phyloP scores from a whole-genome alignment of 2,113 vertebrate species.

The Zosterops hypoxanthus region DNA sequence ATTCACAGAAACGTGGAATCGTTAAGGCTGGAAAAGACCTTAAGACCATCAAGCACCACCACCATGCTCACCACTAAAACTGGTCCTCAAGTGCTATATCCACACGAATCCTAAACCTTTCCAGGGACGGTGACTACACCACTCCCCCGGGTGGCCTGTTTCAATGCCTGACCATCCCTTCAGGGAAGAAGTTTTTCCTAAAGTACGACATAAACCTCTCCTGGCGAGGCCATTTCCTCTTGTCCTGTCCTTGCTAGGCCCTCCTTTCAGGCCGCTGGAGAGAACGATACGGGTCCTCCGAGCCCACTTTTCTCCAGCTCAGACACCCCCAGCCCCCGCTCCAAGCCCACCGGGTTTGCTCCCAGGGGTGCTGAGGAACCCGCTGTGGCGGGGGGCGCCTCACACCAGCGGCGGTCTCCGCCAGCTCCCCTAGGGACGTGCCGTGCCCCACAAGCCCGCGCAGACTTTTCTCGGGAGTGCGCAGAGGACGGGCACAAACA shows the following conservation, averaged over 20 bases:
- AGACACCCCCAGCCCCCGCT: neutral
- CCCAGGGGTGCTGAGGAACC: neutral
- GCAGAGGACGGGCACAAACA: fast-evolving
- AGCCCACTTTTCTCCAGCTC: neutral
- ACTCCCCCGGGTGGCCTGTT: too few relatives aligned
- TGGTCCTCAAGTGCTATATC: neutral
- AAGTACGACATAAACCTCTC: too few relatives aligned
- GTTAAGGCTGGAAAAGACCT: neutral
- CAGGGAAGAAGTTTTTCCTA: neutral
- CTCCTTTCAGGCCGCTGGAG: neutral
- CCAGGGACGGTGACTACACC: neutral
- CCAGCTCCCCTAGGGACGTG: neutral
- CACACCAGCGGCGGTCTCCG: fast-evolving
- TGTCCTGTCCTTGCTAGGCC: fast-evolving
- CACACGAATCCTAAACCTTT: fast-evolving
- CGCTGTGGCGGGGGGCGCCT: fast-evolving
- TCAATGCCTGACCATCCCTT: neutral
- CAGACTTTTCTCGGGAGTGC: neutral
- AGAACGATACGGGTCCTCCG: fast-evolving
- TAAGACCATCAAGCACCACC: neutral
- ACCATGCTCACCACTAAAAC: neutral
- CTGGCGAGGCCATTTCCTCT: neutral
- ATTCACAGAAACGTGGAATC: neutral
- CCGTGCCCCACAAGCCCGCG: fast-evolving
- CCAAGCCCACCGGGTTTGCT: neutral